Evolutionary conservation across 92 coral and sea anemone species (phyloP), one percentile per base, ranked within the genome.

Genomic region (Palythoa heliodiscus): DNA sequence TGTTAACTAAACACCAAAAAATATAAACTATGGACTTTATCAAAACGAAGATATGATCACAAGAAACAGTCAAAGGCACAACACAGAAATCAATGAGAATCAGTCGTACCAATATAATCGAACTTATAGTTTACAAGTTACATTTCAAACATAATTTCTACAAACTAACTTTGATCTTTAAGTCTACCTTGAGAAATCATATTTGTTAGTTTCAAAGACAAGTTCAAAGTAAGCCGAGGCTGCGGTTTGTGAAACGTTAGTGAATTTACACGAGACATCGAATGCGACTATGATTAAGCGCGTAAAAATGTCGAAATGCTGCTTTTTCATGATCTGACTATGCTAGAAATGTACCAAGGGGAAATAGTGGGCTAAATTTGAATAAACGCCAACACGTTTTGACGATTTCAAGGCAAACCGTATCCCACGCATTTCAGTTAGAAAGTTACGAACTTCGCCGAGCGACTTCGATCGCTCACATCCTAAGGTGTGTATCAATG

Each of bases 361-460:
- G 84, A 80, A 80, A 66, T 68, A 63, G 84, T 80, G 84, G 84
- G 84, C 84, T 64, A 50, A 47, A 64, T 80, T 80, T 80, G 64
- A 66, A 50, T 80, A 80, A 80, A 80, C 84, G 73, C 84, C 84
- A 52, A 66, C 84, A 80, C 84, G 84, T 80, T 80, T 80, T 47
- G 61, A 60, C 60, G 1, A 70, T 64, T 80, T 52, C 38, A 69
- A 87, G 89, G 73, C 43, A 55, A 39, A 70, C 83, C 75, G 84
- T 73, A 83, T 89, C 90, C 89, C 87, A 91, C 89, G 88, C 88
- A 61, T 47, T 81, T 82, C 78, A 74, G 86, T 66, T 84, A 77
- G 80, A 75, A 83, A 88, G 86, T 89, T 90, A 88, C 90, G 85
- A 87, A 85, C 82, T 88, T 87, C 82, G 90, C 90, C 88, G 86